A percentile compares a stretch with the other conserved stretches of the same genome.
These are phyloP conservation scores for Gallinago paraguaiae DNA, from an alignment of 2,113 vertebrate species.

Conservation along the genomic window DNA sequence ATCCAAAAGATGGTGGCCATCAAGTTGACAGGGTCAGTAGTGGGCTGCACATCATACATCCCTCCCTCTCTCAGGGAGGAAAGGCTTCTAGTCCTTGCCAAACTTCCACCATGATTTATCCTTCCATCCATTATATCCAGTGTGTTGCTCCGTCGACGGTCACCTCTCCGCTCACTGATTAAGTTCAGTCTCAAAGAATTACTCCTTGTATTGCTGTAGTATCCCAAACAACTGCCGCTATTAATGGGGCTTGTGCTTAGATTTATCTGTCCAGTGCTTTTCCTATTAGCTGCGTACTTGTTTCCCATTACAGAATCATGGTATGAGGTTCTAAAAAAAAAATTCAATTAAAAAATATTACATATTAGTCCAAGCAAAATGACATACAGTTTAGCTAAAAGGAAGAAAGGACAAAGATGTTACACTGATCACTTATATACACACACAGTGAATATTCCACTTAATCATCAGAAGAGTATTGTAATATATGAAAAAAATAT, in stretches of 20 bases:
- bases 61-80: conserved; percentile 90
- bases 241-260: conserved; percentile 83
- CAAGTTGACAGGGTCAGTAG: conserved; percentile 91
- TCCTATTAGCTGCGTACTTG: conserved; percentile 94
- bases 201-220: conserved; percentile 83
- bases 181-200: conserved; percentile 91
- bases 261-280: conserved; percentile 97
- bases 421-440: background rate
- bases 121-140: conserved; percentile 91
- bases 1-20: conserved; percentile 99
- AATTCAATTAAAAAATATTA: background rate
- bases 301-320: conserved; percentile 88
- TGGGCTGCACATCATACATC: conserved; percentile 79
- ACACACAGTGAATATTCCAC: background rate
- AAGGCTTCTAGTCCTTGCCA: conserved; percentile 95
- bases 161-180: conserved; percentile 84
- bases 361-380: background rate
- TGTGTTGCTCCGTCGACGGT: conserved; percentile 93
- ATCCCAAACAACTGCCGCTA: conserved; percentile 80
- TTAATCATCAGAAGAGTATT: background rate
- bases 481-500: background rate
- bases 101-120: conserved; percentile 86
- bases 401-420: background rate
- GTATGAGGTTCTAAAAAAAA: conserved; percentile 78
- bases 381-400: background rate